Conservation (phyloP, 2,888 invertebrate species). For the Peribatodes rhomboidaria region DNA sequence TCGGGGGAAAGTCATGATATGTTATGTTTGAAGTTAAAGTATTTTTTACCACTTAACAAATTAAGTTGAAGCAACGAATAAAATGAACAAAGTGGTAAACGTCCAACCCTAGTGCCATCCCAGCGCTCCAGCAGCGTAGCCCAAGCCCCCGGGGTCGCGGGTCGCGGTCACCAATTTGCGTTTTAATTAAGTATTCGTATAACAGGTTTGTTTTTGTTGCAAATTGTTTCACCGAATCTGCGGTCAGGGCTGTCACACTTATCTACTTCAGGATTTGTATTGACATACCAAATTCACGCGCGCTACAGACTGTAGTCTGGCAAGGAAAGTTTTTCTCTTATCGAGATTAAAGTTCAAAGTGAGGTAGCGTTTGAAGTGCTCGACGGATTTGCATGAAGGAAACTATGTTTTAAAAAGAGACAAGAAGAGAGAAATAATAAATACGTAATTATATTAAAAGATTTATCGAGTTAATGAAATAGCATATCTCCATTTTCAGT, state of each 20-base stretch:
- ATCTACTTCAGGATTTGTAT: neutral
- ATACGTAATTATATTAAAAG: no score
- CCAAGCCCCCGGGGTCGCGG: conserved; percentile 48
- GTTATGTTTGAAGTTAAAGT: no score
- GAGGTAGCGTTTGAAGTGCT: no score
- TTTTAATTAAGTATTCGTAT: conserved; percentile 81
- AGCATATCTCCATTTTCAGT: neutral
- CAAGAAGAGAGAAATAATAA: no score
- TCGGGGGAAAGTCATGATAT: no score
- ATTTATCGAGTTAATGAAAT: no score
- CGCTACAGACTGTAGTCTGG: neutral
- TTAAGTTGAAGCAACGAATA: neutral
- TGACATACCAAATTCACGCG: neutral
- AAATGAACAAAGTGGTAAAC: conserved; percentile 10
- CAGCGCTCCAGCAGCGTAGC: conserved; percentile 45
- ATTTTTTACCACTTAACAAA: neutral
- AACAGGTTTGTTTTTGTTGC: conserved; percentile 79
- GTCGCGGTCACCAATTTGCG: conserved; percentile 79
- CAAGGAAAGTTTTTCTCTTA: no score
- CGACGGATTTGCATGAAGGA: no score
- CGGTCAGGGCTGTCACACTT: conserved; percentile 42
- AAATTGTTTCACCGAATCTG: conserved; percentile 74
- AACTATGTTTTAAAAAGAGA: no score
- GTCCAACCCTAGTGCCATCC: conserved; percentile 42
- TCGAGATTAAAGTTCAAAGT: no score